phyloP scores from a whole-genome alignment of 2,797 vertebrate species.

The Trachops cirrhosus region DNA sequence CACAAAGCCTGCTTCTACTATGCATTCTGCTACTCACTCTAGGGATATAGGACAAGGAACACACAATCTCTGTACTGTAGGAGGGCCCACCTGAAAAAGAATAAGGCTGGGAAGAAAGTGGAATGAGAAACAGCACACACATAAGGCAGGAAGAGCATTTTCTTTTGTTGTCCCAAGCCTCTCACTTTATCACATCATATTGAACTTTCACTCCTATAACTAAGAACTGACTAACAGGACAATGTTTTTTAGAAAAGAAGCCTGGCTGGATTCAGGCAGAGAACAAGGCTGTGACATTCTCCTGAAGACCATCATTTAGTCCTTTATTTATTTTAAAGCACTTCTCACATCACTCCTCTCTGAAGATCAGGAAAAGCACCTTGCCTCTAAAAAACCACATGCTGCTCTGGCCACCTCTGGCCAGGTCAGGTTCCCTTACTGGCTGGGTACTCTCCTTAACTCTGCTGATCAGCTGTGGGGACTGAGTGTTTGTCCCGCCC shows the following conservation, averaged over 20 bases:
- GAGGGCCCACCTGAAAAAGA: neutral
- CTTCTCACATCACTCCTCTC: neutral
- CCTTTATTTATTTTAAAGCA: neutral
- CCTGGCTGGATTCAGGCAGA: neutral
- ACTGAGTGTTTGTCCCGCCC: neutral
- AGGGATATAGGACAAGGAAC: neutral
- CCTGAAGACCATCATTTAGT: neutral
- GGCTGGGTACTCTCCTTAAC: neutral
- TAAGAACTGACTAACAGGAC: neutral
- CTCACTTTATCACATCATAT: neutral
- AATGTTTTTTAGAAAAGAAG: neutral
- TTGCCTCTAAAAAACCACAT: neutral
- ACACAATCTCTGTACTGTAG: rapidly evolving
- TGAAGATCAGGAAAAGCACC: neutral
- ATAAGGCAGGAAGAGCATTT: neutral
- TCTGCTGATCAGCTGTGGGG: neutral
- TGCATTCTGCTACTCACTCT: neutral
- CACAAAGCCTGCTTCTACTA: rapidly evolving
- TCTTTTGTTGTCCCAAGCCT: neutral
- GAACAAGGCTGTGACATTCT: neutral
- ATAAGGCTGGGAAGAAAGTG: neutral
- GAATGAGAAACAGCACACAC: neutral
- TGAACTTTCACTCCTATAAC: neutral
- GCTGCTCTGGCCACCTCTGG: neutral
- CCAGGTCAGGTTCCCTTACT: neutral